phyloP scores from a whole-genome alignment of 2,113 vertebrate species.

The Uria aalge region DNA sequence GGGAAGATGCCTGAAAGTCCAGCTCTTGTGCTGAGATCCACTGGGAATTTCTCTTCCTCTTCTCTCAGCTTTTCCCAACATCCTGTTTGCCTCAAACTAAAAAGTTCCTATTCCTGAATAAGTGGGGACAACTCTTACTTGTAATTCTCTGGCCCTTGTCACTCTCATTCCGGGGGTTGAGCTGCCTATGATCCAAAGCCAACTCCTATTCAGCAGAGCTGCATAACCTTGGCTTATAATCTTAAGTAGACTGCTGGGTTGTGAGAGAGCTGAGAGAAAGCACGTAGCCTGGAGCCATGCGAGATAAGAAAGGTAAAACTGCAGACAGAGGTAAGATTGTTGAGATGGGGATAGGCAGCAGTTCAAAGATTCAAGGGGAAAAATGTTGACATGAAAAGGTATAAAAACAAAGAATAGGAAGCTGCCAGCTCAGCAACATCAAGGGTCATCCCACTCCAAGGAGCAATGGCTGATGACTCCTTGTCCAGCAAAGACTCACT shows the following conservation, averaged over 20 bases:
- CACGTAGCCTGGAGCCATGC: not conserved
- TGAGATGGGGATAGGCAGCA: not conserved
- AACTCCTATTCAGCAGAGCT: not conserved
- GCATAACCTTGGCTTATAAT: not conserved
- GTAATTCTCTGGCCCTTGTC: not conserved
- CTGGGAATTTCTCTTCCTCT: not conserved
- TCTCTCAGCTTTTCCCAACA: not conserved
- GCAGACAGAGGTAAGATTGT: not conserved
- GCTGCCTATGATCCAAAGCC: not conserved
- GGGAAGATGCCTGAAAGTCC: not conserved
- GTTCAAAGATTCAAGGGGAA: not conserved
- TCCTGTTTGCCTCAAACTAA: not conserved
- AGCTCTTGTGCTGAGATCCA: not conserved
- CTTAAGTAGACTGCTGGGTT: not conserved
- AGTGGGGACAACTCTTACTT: not conserved
- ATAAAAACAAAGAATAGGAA: not conserved
- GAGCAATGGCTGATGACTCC: not conserved
- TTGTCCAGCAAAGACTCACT: not conserved
- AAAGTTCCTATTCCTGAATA: not conserved
- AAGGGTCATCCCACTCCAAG: not conserved
- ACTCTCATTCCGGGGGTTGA: not conserved
- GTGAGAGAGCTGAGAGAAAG: not conserved
- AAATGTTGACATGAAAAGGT: not conserved
- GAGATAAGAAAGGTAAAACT: conserved; percentile 17
- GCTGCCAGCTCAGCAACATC: not conserved